A percentile compares a stretch with the other conserved stretches of the same genome.
Conservation (phyloP, 2,888 invertebrate species). For the Cremastinae sp. region DNA sequence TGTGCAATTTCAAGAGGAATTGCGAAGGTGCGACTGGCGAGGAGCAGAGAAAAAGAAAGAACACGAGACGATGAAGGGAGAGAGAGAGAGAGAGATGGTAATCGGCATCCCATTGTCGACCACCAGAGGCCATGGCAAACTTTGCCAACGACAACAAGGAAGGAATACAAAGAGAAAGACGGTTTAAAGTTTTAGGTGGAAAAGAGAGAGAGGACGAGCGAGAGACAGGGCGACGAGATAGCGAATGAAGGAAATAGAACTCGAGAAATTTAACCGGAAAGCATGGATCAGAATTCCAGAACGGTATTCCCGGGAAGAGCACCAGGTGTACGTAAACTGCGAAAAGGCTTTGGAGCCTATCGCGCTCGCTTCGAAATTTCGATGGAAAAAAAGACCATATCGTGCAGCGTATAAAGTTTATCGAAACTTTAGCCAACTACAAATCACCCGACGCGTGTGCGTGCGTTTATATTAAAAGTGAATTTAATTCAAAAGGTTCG, state of each 20-base stretch:
- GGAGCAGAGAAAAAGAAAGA: slow-evolving; percentile 4
- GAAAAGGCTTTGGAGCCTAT: slow-evolving; percentile 1
- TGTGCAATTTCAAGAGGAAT: slow-evolving; percentile 6
- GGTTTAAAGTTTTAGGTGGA: slow-evolving; percentile 29
- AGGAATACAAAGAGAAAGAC: slow-evolving; percentile 8
- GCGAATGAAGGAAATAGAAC: slow-evolving; percentile 2
- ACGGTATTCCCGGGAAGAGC: slow-evolving; percentile 12
- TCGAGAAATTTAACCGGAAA: slow-evolving; percentile 33
- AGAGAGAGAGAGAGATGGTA: slow-evolving; percentile 43
- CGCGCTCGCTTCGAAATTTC: slow-evolving; percentile 14
- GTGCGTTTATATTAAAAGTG: too few species aligned
- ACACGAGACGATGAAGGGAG: too few species aligned
- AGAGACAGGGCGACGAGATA: neutral
- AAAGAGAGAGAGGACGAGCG: slow-evolving; percentile 22
- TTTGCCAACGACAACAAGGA: slow-evolving; percentile 37
- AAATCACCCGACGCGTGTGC: too few species aligned
- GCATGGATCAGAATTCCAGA: slow-evolving; percentile 28
- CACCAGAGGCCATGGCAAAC: slow-evolving; percentile 32
- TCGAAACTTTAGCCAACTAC: too few species aligned
- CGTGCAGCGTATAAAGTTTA: too few species aligned
- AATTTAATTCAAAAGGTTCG: too few species aligned
- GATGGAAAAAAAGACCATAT: slow-evolving; percentile 14
- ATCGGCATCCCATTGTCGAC: slow-evolving; percentile 55
- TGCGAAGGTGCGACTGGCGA: neutral
- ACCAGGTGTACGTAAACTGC: slow-evolving; percentile 23